Evolutionary conservation across 2,113 vertebrate genomes (phyloP), one percentile per base, ranked within the genome.

Genomic region (Silurus meridionalis): DNA sequence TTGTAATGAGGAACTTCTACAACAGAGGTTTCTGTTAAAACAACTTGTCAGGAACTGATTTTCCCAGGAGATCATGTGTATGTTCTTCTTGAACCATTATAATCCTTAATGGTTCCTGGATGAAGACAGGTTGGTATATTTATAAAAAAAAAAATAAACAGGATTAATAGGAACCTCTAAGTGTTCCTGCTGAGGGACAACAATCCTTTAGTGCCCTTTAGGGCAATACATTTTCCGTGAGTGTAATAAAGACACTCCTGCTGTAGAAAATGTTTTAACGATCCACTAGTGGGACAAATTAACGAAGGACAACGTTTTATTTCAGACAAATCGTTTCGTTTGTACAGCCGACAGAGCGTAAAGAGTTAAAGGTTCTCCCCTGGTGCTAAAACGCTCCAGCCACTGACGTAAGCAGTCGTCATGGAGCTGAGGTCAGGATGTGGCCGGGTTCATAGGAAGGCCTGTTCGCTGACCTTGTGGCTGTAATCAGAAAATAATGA

Each of bases 401-500:
- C 83, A 50, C 82, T 85, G 84, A 90, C 77, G n/a, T 84, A 60
- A 85, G 74, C 85, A 74, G 93, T 94, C 88, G 92, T 91, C 93
- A 95, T 92, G 91, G 91, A 89, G 92, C 91, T 91, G 87, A 90
- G 89, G 86, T 91, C 90, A 91, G 92, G 92, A 92, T 91, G 23
- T 83, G 90, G 90, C 88, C 89, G 81, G 92, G 91, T 87, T 87
- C 94, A 92, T 91, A 94, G 95, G 94, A 95, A 95, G 91, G 93
- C 88, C 93, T 95, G 95, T 91, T 91, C 85, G 48, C 89, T 95
- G 95, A 96, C 95, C 95, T 95, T 93, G 91, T 94, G 93, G 92
- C 93, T 92, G 92, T 92, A 94, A 94, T 95, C 93, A 95, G 91
- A 92, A 90, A 74, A 90, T 95, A 94, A 94, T 89, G 92, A 91